These are phyloP conservation scores for Scolopax mira DNA, from an alignment of 2,113 vertebrate genomes.

Conservation along the genomic window DNA sequence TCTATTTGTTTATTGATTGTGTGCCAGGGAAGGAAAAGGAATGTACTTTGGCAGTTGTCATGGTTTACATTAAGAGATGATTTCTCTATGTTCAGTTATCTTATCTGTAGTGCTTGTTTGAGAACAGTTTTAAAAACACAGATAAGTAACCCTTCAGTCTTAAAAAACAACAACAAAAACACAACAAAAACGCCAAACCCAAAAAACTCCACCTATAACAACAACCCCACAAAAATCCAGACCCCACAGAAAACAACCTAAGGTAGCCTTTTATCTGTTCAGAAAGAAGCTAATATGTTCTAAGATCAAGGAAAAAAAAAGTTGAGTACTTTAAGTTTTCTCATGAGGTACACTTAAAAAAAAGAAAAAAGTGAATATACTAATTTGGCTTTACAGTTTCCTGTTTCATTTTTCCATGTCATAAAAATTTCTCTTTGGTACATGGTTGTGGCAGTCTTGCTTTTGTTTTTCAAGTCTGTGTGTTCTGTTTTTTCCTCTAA, in stretches of 20 bases:
- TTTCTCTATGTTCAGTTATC: neutral
- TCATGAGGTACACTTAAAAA: fast-evolving
- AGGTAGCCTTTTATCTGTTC: neutral
- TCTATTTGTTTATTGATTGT: neutral
- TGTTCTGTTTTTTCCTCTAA: neutral
- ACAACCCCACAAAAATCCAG: neutral
- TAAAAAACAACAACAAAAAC: neutral
- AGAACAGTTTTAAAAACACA: neutral
- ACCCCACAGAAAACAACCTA: neutral
- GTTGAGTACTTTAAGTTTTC: neutral
- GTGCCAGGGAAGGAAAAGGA: neutral
- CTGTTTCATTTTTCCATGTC: neutral
- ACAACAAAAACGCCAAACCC: neutral
- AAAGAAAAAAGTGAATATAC: neutral
- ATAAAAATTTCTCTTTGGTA: neutral
- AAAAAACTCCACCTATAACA: neutral
- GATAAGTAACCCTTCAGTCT: neutral
- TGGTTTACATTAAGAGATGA: neutral
- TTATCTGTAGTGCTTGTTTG: neutral
- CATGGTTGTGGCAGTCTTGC: neutral
- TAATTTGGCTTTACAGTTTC: fast-evolving
- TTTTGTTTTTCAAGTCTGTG: neutral
- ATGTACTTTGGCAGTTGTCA: neutral
- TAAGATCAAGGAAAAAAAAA: neutral
- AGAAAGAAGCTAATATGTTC: neutral